phyloP scores from a whole-genome alignment of 2,113 vertebrate genomes.

The Odocoileus hemionus region DNA sequence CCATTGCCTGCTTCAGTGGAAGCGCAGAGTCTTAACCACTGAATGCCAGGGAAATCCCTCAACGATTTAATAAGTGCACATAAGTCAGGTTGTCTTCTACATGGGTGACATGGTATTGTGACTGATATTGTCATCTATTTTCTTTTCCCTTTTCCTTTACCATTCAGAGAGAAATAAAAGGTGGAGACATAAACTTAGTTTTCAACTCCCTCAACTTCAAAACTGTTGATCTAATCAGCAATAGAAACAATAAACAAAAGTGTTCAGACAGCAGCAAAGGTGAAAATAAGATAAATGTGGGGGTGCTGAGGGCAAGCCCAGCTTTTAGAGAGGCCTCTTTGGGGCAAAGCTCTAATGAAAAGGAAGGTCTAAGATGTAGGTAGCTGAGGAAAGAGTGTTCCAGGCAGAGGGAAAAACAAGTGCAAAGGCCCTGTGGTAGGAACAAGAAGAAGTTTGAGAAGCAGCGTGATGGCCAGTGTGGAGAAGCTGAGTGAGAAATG shows the following conservation, averaged over 20 bases:
- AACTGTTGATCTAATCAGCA: background rate
- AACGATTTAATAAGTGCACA: background rate
- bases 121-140: background rate
- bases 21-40: background rate
- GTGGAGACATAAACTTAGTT: background rate
- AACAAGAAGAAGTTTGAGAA: background rate
- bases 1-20: background rate
- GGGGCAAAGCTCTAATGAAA: background rate
- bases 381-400: background rate
- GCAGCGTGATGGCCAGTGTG: background rate
- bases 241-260: background rate
- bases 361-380: background rate
- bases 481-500: background rate
- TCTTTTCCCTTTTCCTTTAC: background rate
- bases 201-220: background rate
- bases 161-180: background rate
- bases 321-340: background rate
- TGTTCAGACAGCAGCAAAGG: background rate
- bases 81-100: background rate
- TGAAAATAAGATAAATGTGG: background rate
- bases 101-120: background rate
- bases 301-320: background rate
- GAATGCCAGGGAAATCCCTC: background rate
- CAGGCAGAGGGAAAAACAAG: background rate
- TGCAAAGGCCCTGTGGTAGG: background rate